Conservation (phyloP, 2,113 vertebrate species). For the Melospiza melodia region DNA sequence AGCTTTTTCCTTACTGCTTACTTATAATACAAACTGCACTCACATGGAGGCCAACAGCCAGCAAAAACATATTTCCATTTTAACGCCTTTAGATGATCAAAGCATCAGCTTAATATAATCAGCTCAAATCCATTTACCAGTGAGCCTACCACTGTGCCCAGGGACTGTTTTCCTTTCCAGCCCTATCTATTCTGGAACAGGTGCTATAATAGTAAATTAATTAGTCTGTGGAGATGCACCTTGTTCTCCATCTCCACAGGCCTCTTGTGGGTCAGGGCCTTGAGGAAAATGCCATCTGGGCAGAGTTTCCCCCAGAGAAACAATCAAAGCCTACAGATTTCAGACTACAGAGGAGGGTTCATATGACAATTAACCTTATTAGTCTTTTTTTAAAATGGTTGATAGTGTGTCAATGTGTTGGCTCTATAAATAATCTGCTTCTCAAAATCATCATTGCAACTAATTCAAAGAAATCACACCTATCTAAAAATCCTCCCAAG, state of each 20-base stretch:
- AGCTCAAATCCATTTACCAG: constrained; percentile 97
- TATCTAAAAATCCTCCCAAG: constrained; percentile 37
- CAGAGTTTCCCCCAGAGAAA: constrained; percentile 86
- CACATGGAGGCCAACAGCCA: constrained; percentile 80
- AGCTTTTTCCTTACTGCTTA: constrained; percentile 53
- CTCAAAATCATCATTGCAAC: constrained; percentile 62
- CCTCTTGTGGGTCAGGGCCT: constrained; percentile 89
- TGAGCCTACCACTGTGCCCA: constrained; percentile 82
- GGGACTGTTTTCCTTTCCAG: constrained; percentile 83
- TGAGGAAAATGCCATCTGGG: constrained; percentile 97
- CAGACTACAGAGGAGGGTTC: constrained; percentile 90
- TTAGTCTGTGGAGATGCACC: constrained; percentile 97
- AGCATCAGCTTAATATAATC: constrained; percentile 99
- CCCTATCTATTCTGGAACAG: constrained; percentile 98
- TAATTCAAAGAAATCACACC: constrained; percentile 37
- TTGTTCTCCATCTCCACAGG: constrained; percentile 92
- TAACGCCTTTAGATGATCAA: constrained; percentile 98
- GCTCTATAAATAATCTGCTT: constrained; percentile 77
- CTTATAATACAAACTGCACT: constrained; percentile 69
- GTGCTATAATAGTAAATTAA: constrained; percentile 99
- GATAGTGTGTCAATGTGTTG: constrained; percentile 79
- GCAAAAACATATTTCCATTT: constrained; percentile 97
- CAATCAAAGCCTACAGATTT: constrained; percentile 84
- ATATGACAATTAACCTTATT: constrained; percentile 99
- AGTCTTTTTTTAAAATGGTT: constrained; percentile 79